A percentile compares a stretch with the other conserved stretches of the same genome.
phyloP scores from a whole-genome alignment of 2,797 vertebrate genomes.

The Odontamblyopus rebecca region DNA sequence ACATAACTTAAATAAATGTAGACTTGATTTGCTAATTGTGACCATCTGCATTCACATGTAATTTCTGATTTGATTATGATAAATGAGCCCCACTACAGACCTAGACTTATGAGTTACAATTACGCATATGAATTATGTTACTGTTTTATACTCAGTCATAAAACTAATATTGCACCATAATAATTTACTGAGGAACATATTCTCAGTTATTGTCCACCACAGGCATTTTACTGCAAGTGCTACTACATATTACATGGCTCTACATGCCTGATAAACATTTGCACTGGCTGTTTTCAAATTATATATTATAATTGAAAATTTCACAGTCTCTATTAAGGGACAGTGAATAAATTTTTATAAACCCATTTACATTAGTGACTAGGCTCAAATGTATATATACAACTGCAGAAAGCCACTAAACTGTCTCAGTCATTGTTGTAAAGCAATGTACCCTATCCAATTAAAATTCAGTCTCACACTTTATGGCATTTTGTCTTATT shows the following conservation, averaged over 20 bases:
- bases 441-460: too few species aligned
- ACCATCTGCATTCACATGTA: neutral
- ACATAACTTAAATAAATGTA: neutral
- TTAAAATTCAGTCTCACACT: too few species aligned
- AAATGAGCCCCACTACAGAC: neutral
- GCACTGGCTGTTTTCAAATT: neutral
- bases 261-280: neutral
- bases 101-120: neutral
- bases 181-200: conserved; percentile 4
- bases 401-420: too few species aligned
- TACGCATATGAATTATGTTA: neutral
- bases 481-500: neutral
- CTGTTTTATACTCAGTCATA: neutral
- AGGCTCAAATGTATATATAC: neutral
- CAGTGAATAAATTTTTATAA: neutral
- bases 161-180: neutral
- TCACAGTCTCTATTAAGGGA: neutral
- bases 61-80: neutral
- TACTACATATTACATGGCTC: neutral
- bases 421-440: too few species aligned
- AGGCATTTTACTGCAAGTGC: neutral
- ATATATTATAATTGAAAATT: neutral
- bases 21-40: neutral
- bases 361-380: neutral
- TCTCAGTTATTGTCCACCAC: neutral